Evolutionary conservation across 2,797 vertebrate species (phyloP).

Genomic region (Astyanax mexicanus): DNA sequence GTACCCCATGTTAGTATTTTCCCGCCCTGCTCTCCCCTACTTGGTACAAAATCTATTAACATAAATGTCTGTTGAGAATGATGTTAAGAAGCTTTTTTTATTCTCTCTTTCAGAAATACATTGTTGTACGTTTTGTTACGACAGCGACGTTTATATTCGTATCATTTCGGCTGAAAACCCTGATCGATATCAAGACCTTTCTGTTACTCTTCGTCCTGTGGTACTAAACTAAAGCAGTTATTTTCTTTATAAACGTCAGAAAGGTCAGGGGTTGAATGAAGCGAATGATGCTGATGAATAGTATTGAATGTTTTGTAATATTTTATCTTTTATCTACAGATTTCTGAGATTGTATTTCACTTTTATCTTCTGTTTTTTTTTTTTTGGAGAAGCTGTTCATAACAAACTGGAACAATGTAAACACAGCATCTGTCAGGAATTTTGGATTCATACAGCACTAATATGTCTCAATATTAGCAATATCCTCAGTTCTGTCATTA

Average conservation of each 20-base stretch:
- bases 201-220: constrained; percentile 14
- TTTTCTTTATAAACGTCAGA: constrained; percentile 9
- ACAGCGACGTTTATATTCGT: neutral
- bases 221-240: constrained; percentile 8
- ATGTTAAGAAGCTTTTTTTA: neutral
- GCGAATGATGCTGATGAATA: constrained; percentile 37
- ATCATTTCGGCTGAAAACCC: constrained; percentile 68
- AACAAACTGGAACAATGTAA: constrained; percentile 64
- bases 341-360: constrained; percentile 31
- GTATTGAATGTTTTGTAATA: constrained; percentile 34
- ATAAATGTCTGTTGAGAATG: too few species aligned
- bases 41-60: too few species aligned
- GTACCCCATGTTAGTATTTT: too few species aligned
- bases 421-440: constrained; percentile 62
- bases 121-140: neutral
- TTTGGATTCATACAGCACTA: constrained; percentile 22
- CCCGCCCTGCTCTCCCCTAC: too few species aligned
- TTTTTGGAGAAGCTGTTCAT: constrained; percentile 39
- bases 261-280: constrained; percentile 73
- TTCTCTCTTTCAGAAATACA: neutral
- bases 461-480: constrained; percentile 25
- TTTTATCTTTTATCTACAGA: constrained; percentile 44
- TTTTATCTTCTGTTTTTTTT: too few species aligned
- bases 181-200: constrained; percentile 36
- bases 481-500: neutral